Evolutionary conservation across 2,113 vertebrate genomes (phyloP), one percentile per base, ranked within the genome.

Genomic region (Corvus hawaiiensis): DNA sequence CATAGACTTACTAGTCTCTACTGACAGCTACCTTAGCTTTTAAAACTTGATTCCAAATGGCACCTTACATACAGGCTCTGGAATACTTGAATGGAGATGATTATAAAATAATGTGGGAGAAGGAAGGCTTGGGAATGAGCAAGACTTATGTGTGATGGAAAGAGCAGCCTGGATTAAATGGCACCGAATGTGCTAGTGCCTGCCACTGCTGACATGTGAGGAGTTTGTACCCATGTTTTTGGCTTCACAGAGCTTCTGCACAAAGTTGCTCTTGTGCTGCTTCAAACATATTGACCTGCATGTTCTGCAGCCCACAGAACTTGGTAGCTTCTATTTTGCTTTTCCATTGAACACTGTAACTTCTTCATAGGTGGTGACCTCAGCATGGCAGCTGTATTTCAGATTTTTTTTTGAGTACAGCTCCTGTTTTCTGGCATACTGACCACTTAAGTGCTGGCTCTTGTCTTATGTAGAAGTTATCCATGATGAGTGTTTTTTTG

Each of bases 401-500:
- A 19, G 46, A 46, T n/a, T 27, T 61, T 72, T 73, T 89, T 83
- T 80, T 66, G 48, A 78, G 39, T 54, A 46, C 46, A 87, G 55
- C 68, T 90, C 43, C 46, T 81, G 13, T 63, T 78, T 89, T 54
- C 52, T 74, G 51, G 43, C 35, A 22, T 19, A 19, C 33, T 6
- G 3, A 18, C 27, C 35, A 9, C 51, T 75, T 18, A 49, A 54
- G 19, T n/a, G 28, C 58, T 72, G 16, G 33, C 56, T 21, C 20
- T 79, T 91, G 39, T 33, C 43, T 72, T 82, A 19, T 5, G 4
- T 20, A 55, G 12, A 92, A 39, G 24, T 61, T 80, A 90, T 30
- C 54, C 5, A 6, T 18, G 4, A 10, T 22, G 59, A 0, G 2
- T 3, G 1, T 10, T 52, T 54, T 76, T 58, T 52, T 76, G 30